Evolutionary conservation across 2,113 vertebrate genomes (phyloP).

Genomic region (Ancistrus triradiatus): DNA sequence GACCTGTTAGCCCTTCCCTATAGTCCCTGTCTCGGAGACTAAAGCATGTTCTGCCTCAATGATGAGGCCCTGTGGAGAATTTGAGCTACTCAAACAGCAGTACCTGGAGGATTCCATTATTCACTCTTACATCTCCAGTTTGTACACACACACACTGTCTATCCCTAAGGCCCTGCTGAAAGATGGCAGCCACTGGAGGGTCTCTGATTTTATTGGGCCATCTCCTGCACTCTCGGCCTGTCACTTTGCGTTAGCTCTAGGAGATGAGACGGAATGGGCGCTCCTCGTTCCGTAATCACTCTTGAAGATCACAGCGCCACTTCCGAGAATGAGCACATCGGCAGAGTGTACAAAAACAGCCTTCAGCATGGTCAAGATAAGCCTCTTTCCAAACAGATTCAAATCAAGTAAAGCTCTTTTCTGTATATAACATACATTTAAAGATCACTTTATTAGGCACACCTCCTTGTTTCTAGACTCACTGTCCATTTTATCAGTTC

Average conservation of each 20-base stretch:
- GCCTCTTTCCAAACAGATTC: neutral
- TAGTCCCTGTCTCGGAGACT: constrained; percentile 28
- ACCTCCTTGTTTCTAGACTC: too few species aligned
- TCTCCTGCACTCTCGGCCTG: constrained; percentile 56
- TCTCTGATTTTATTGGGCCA: constrained; percentile 68
- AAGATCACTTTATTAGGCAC: too few species aligned
- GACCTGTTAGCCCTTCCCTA: constrained; percentile 37
- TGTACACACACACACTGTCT: constrained; percentile 3
- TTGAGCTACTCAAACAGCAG: constrained; percentile 11
- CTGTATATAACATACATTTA: too few species aligned
- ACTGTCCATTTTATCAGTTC: too few species aligned
- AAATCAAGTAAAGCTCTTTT: neutral
- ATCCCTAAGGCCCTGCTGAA: constrained; percentile 52
- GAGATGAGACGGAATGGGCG: constrained; percentile 62
- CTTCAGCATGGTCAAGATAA: neutral
- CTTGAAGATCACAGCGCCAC: constrained; percentile 57
- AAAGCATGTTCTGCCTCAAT: constrained; percentile 14
- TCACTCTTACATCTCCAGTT: constrained; percentile 20
- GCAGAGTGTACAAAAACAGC: neutral
- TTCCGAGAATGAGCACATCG: constrained; percentile 14
- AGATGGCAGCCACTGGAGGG: constrained; percentile 66
- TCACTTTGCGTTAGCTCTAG: constrained; percentile 67
- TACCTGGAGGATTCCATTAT: constrained; percentile 34
- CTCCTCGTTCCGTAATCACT: constrained; percentile 63
- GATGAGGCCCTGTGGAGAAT: constrained; percentile 41